A percentile compares a stretch with the other conserved stretches of the same genome.
phyloP scores from a whole-genome alignment of 2,113 vertebrate species.

The Plectropomus leopardus region DNA sequence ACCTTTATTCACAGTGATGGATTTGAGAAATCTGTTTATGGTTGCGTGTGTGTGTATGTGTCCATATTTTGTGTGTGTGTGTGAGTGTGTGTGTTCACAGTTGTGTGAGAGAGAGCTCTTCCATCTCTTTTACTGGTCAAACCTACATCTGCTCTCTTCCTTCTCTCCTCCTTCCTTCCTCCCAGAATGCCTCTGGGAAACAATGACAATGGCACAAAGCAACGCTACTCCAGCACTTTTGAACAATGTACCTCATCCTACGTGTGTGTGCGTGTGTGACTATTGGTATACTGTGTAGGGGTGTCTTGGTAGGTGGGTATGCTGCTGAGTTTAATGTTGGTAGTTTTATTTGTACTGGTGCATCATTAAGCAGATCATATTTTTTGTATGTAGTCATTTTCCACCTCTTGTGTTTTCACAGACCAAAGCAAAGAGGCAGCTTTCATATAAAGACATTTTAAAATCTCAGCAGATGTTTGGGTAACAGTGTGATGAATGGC shows the following conservation, averaged over 20 bases:
- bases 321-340: not conserved
- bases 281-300: not conserved
- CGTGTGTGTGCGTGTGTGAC: conserved; percentile 12
- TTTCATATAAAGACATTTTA: not conserved
- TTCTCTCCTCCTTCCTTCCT: conserved; percentile 38
- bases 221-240: conserved; percentile 19
- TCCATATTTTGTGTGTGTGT: conserved; percentile 1
- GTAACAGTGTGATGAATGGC: not conserved
- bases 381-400: not conserved
- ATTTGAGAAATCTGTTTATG: conserved; percentile 54
- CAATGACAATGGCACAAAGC: conserved; percentile 61
- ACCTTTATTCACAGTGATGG: conserved; percentile 51
- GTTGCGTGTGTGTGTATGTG: conserved; percentile 2
- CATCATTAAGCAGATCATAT: no score
- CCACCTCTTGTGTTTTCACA: no score
- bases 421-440: not conserved
- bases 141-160: conserved; percentile 45
- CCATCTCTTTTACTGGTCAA: conserved; percentile 56
- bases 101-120: conserved; percentile 4
- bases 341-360: not conserved
- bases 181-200: conserved; percentile 53
- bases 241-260: conserved; percentile 15
- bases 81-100: conserved; percentile 3
- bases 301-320: not conserved
- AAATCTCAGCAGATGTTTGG: conserved; percentile 1